Conservation (phyloP, 2,888 invertebrate species). For the Phymatocera aterrima region DNA sequence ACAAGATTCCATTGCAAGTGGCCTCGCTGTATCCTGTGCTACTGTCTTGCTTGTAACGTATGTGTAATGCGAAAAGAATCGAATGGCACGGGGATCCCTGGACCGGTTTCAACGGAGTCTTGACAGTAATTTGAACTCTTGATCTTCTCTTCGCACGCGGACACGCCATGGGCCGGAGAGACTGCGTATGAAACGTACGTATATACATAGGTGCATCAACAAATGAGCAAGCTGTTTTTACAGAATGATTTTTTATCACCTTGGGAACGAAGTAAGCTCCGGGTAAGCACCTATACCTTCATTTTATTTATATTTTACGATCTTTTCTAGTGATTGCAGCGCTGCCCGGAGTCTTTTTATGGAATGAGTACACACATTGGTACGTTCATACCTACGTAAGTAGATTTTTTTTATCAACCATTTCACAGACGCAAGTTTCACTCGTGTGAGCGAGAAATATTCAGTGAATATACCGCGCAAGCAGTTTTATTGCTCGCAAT, state of each 20-base stretch:
- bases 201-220: no score
- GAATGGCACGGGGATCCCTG: constrained; percentile 16
- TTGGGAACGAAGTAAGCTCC: neutral
- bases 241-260: constrained; percentile 10
- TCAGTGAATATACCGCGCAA: no score
- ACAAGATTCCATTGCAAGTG: neutral
- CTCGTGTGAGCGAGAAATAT: no score
- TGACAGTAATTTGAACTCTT: constrained; percentile 31
- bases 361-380: neutral
- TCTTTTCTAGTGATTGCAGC: neutral
- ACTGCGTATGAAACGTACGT: constrained; percentile 9
- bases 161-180: neutral
- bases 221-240: constrained; percentile 5
- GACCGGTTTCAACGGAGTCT: constrained; percentile 20
- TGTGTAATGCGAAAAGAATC: neutral
- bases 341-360: neutral
- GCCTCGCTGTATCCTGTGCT: neutral
- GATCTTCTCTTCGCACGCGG: constrained; percentile 30
- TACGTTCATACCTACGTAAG: neutral
- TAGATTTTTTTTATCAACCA: neutral
- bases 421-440: neutral
- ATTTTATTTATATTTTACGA: neutral
- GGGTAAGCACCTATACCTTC: neutral
- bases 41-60: neutral
- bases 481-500: neutral